phyloP scores from a whole-genome alignment of 1,140 invertebrate genomes.

The Drosophila prosaltans region DNA sequence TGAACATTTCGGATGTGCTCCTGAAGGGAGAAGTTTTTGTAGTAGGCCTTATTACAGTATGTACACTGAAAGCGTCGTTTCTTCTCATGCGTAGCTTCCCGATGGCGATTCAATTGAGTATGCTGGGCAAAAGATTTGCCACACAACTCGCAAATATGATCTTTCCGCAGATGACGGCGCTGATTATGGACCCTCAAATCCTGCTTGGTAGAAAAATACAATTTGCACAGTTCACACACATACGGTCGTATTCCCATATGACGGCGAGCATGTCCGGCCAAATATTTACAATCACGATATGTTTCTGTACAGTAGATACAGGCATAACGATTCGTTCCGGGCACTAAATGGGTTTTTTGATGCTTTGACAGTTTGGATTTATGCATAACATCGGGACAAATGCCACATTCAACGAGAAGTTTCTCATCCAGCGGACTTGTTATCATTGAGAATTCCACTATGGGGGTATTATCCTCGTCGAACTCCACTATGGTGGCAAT shows the following conservation, averaged over 20 bases:
- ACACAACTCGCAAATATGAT: slow-evolving; percentile 79
- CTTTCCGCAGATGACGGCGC: slow-evolving; percentile 71
- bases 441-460: slow-evolving; percentile 75
- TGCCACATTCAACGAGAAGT: slow-evolving; percentile 75
- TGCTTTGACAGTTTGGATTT: slow-evolving; percentile 64
- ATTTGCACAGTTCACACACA: slow-evolving; percentile 71
- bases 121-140: slow-evolving; percentile 78
- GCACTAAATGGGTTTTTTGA: slow-evolving; percentile 70
- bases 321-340: slow-evolving; percentile 71
- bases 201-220: slow-evolving; percentile 78
- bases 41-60: slow-evolving; percentile 76
- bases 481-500: slow-evolving; percentile 77
- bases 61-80: slow-evolving; percentile 71
- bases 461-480: slow-evolving; percentile 68
- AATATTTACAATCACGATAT: slow-evolving; percentile 75
- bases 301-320: slow-evolving; percentile 75
- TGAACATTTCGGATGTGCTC: slow-evolving; percentile 80
- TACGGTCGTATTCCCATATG: slow-evolving; percentile 80
- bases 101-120: slow-evolving; percentile 72
- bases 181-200: slow-evolving; percentile 76
- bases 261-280: slow-evolving; percentile 73
- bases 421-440: slow-evolving; percentile 56
- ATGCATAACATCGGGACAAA: slow-evolving; percentile 77
- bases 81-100: slow-evolving; percentile 77
- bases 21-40: slow-evolving; percentile 76